These are phyloP conservation scores for Alca torda DNA, from an alignment of 2,797 vertebrate genomes.

Conservation along the genomic window DNA sequence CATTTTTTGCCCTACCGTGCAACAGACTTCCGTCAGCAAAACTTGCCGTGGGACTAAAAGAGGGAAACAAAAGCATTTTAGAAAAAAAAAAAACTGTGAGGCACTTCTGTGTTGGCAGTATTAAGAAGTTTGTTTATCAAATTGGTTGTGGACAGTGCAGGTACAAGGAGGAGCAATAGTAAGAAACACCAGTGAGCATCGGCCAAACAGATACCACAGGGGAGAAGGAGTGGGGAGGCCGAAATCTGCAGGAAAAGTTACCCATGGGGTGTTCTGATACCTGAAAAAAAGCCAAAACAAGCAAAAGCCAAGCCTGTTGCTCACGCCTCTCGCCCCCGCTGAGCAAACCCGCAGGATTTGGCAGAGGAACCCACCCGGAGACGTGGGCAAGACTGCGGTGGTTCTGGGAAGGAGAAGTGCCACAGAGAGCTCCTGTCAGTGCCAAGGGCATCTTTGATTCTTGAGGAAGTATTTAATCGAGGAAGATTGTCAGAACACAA, in stretches of 20 bases:
- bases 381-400: fast-evolving
- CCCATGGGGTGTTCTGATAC: neutral
- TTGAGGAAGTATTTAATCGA: neutral
- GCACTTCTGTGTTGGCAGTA: neutral
- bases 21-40: neutral
- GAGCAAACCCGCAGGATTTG: neutral
- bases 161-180: neutral
- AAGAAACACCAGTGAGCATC: neutral
- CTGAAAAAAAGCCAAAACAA: neutral
- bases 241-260: neutral
- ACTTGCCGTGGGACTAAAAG: neutral
- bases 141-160: neutral
- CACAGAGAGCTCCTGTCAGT: neutral
- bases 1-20: neutral
- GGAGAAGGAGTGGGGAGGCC: neutral
- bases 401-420: neutral
- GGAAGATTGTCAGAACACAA: neutral
- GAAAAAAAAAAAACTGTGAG: neutral
- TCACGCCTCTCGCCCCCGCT: neutral
- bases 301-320: neutral
- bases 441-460: neutral
- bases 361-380: neutral
- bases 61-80: neutral
- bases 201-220: neutral
- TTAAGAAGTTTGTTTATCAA: neutral